phyloP scores from a whole-genome alignment of 23 tunicate species.

The Styela clava region DNA sequence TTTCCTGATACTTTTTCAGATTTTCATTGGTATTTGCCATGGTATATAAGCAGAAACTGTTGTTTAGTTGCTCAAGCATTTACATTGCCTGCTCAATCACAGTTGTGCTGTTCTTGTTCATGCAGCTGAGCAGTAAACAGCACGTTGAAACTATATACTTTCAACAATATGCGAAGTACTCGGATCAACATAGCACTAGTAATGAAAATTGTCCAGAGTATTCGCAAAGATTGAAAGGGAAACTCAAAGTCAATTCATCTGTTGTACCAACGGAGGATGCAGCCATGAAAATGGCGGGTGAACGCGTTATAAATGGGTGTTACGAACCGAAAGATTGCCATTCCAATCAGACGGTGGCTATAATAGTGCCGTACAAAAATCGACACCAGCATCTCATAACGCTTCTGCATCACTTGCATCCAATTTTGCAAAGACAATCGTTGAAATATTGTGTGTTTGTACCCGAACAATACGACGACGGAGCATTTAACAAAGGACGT shows the following conservation, averaged over 20 bases:
- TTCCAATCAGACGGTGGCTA: slow-evolving; percentile 69
- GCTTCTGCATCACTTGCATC: slow-evolving; percentile 62
- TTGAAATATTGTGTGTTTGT: slow-evolving; percentile 81
- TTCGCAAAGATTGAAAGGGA: no score
- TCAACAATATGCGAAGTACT: no score
- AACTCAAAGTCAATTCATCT: slow-evolving; percentile 33
- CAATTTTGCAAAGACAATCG: slow-evolving; percentile 76
- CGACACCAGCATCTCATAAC: slow-evolving; percentile 74
- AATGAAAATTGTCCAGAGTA: no score
- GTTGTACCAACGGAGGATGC: slow-evolving; percentile 22
- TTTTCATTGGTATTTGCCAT: no score
- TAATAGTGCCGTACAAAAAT: slow-evolving; percentile 93
- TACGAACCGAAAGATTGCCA: slow-evolving; percentile 51
- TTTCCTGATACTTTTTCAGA: no score
- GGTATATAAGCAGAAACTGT: no score
- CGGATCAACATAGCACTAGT: no score
- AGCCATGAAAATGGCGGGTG: slow-evolving; percentile 40
- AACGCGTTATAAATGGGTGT: slow-evolving; percentile 41
- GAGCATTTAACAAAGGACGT: slow-evolving; percentile 88
- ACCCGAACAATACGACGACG: slow-evolving; percentile 89
- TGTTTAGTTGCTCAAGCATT: no score
- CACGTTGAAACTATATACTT: no score
- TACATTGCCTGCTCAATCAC: no score
- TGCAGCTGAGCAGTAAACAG: no score
- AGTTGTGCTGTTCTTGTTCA: no score